Evolutionary conservation across 1,140 invertebrate species (phyloP).

Genomic region (Macrostomum lignano): DNA sequence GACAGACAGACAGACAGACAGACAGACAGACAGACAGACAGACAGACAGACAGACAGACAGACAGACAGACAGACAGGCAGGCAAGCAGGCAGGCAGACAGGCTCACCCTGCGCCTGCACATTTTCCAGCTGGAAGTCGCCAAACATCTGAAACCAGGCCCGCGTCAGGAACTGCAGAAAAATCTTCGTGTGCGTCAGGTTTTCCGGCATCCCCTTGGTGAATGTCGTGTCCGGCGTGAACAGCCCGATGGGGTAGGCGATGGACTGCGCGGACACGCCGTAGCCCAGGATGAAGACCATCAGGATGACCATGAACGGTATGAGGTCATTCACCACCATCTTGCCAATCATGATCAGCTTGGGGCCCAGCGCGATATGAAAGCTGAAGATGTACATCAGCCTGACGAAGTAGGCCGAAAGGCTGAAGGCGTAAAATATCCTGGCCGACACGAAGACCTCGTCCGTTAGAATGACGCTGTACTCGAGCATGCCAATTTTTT

Average conservation of each 20-base stretch:
- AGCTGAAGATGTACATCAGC: slow-evolving; percentile 24
- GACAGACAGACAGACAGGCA: too few relatives aligned
- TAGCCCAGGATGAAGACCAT: slow-evolving; percentile 29
- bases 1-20: too few relatives aligned
- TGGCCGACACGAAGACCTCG: background rate
- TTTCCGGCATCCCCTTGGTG: background rate
- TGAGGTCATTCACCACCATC: slow-evolving; percentile 26
- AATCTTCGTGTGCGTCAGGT: slow-evolving; percentile 9
- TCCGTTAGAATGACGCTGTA: slow-evolving; percentile 3
- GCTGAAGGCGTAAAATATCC: slow-evolving; percentile 14
- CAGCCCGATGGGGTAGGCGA: slow-evolving; percentile 21
- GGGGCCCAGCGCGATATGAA: slow-evolving; percentile 25
- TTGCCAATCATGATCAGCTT: slow-evolving; percentile 30
- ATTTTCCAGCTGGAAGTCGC: slow-evolving; percentile 26
- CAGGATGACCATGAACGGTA: slow-evolving; percentile 29
- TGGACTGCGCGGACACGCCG: slow-evolving; percentile 25
- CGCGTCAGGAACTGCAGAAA: slow-evolving; percentile 18
- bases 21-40: too few relatives aligned
- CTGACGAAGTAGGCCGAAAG: slow-evolving; percentile 18
- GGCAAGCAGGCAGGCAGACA: background rate
- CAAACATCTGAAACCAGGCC: slow-evolving; percentile 30
- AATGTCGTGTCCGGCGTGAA: background rate
- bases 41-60: too few relatives aligned
- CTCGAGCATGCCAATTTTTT: too few relatives aligned
- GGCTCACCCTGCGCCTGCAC: slow-evolving; percentile 17